Percentiles rank a stretch among this genome's conserved stretches.
Evolutionary conservation across 2,797 vertebrate genomes (phyloP).

Genomic region (Vipera latastei): DNA sequence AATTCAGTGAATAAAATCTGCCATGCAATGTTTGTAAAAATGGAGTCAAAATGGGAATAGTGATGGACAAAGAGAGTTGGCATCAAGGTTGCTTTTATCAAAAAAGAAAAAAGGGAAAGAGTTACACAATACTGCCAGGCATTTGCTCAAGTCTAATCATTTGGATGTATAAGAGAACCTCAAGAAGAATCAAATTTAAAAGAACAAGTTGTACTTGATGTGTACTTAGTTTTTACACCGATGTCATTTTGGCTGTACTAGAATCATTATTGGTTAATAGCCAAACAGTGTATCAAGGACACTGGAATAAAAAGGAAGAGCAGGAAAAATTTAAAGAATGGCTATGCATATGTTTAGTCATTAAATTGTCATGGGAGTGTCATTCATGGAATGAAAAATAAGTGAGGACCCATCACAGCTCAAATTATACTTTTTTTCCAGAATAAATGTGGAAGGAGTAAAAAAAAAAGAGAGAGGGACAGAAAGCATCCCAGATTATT

Average conservation of each 20-base stretch:
- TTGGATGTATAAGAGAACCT: slow-evolving; percentile 35
- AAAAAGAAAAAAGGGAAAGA: slow-evolving; percentile 39
- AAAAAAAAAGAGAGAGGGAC: not conserved
- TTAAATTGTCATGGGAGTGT: not conserved
- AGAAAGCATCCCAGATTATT: not conserved
- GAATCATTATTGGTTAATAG: slow-evolving; percentile 29
- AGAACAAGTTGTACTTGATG: slow-evolving; percentile 54
- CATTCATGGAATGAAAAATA: not conserved
- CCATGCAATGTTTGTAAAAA: slow-evolving; percentile 32
- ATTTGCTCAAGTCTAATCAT: slow-evolving; percentile 41
- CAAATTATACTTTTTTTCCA: not conserved
- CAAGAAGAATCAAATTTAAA: slow-evolving; percentile 39
- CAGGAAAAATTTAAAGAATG: slow-evolving; percentile 16
- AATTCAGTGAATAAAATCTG: slow-evolving; percentile 5
- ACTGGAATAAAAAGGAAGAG: not conserved
- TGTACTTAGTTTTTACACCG: slow-evolving; percentile 47
- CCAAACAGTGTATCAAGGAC: slow-evolving; percentile 44
- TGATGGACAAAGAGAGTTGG: not conserved
- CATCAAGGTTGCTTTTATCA: not conserved
- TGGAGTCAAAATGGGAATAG: not conserved
- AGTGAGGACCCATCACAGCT: not conserved
- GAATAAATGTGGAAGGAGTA: not conserved
- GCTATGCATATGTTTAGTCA: not conserved
- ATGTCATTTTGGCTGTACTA: slow-evolving; percentile 46
- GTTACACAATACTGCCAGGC: slow-evolving; percentile 39